Evolutionary conservation across 2,888 invertebrate genomes (phyloP).

Genomic region (Frankliniella fusca): DNA sequence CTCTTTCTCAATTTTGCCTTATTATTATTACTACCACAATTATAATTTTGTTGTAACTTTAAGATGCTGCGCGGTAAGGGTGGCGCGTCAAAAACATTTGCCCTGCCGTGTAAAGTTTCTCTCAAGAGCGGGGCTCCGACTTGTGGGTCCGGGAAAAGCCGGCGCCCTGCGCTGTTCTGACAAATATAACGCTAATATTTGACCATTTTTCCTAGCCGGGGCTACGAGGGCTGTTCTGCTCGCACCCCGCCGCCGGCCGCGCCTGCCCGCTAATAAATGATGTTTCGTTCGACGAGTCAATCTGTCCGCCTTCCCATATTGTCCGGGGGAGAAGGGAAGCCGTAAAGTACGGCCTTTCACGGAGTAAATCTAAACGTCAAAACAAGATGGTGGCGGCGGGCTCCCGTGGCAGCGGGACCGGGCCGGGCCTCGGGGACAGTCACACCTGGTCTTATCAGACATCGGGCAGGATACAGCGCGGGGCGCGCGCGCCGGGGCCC

Average conservation of each 20-base stretch:
- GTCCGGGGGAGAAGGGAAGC: background rate
- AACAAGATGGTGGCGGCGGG: slow-evolving; percentile 12
- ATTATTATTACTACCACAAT: background rate
- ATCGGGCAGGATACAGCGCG: background rate
- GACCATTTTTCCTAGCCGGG: too few relatives aligned
- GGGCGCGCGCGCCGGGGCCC: background rate
- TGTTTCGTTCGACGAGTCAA: too few relatives aligned
- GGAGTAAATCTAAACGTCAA: slow-evolving; percentile 24
- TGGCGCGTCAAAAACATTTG: background rate
- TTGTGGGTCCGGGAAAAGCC: too few relatives aligned
- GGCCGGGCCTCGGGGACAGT: too few relatives aligned
- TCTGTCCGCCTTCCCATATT: too few relatives aligned
- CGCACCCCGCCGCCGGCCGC: too few relatives aligned
- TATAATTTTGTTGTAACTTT: background rate
- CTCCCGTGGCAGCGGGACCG: background rate
- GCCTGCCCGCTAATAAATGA: too few relatives aligned
- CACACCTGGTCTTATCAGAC: background rate
- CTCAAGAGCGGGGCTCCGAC: too few relatives aligned
- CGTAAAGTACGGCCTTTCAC: background rate
- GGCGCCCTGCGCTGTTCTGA: too few relatives aligned
- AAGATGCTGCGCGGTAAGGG: background rate
- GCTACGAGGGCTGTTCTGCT: too few relatives aligned
- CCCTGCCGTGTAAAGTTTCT: too few relatives aligned
- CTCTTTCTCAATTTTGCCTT: background rate
- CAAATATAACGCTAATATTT: too few relatives aligned